phyloP scores from a whole-genome alignment of 2,888 invertebrate genomes.

The Bellardia pandia region DNA sequence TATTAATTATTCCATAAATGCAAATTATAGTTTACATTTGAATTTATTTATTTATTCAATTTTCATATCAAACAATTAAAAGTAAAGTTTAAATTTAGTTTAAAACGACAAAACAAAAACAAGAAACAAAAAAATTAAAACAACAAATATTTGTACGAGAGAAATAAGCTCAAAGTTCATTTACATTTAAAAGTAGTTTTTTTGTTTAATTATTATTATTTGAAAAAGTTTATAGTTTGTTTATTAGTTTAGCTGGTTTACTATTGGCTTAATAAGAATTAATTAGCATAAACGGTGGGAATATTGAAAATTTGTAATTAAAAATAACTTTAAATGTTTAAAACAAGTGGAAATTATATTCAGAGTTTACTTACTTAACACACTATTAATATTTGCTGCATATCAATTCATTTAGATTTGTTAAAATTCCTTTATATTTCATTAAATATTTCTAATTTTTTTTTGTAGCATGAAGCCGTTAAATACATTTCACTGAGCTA shows the following conservation, averaged over 20 bases:
- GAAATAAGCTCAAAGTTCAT: neutral
- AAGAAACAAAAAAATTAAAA: neutral
- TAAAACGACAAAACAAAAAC: neutral
- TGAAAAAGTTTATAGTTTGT: neutral
- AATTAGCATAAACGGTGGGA: slow-evolving; percentile 21
- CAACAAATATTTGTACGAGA: neutral
- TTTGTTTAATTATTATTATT: neutral
- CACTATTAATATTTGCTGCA: no score
- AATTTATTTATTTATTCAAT: neutral
- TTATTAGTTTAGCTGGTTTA: neutral
- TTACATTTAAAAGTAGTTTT: slow-evolving; percentile 2
- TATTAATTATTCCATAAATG: slow-evolving; percentile 36
- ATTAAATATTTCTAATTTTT: neutral
- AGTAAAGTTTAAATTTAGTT: neutral
- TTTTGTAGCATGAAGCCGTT: no score
- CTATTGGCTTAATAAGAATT: neutral
- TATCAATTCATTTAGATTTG: neutral
- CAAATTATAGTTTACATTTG: slow-evolving; percentile 30
- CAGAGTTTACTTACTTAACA: no score
- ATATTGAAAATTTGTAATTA: neutral
- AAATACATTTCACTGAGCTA: no score
- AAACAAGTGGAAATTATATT: no score
- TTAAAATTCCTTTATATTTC: neutral
- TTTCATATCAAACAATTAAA: slow-evolving; percentile 5
- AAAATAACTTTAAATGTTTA: neutral